Evolutionary conservation across 2,797 vertebrate species (phyloP).

Genomic region (Diplodus sargus): DNA sequence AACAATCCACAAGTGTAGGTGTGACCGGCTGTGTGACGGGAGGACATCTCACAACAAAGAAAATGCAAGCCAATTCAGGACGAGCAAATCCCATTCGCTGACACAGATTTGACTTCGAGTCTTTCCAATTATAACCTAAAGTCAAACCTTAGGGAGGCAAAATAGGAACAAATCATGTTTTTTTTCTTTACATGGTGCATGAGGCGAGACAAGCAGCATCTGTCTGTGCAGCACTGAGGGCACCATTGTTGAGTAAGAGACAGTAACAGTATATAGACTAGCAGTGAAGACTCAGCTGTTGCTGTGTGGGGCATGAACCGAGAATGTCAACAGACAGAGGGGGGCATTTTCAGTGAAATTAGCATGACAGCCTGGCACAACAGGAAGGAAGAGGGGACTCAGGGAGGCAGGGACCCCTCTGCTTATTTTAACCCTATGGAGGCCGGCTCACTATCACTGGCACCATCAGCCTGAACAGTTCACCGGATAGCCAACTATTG

Average conservation of each 20-base stretch:
- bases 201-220: constrained; percentile 76
- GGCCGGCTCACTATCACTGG: constrained; percentile 55
- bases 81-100: background rate
- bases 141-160: constrained; percentile 27
- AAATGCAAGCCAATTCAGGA: background rate
- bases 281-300: constrained; percentile 70
- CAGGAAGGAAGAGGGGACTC: constrained; percentile 31
- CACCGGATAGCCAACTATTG: constrained; percentile 35
- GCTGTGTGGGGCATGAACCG: constrained; percentile 71
- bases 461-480: constrained; percentile 56
- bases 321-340: constrained; percentile 76
- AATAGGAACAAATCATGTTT: constrained; percentile 35
- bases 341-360: constrained; percentile 68
- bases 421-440: constrained; percentile 49
- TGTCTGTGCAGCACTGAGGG: constrained; percentile 73
- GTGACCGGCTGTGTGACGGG: background rate
- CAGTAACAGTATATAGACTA: constrained; percentile 50
- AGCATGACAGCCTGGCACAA: constrained; percentile 66
- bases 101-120: constrained; percentile 2
- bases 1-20: too few species aligned
- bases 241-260: constrained; percentile 71
- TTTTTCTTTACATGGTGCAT: constrained; percentile 55
- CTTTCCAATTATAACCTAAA: constrained; percentile 21
- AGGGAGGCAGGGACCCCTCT: constrained; percentile 1
- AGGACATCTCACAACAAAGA: background rate